Base-by-base conservation (phyloP, 2,113 vertebrate genomes). In the Trinectes maculatus region DNA sequence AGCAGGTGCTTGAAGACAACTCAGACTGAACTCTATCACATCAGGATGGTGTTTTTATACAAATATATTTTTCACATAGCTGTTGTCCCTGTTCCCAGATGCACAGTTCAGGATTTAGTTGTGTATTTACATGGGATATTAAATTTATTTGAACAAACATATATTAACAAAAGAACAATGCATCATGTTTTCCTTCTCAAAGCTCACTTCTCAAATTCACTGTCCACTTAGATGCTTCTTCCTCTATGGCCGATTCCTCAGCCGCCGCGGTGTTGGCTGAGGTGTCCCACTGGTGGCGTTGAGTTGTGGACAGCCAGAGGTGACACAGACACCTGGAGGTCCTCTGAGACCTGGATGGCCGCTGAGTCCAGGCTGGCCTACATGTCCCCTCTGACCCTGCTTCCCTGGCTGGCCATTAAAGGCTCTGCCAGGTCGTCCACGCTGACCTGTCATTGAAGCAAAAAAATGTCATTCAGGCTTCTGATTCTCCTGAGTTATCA, bases 371-470 rank as follows among this genome's bases (percentile, higher is more conserved):
- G 79, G 82, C 9, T 58, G 84, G 7, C 93, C 93, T 10, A 44
- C 69, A 3, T 92, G 89, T 11, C 94, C 94, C 55, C 89, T 84
- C 52, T 91, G 88, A 10, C 93, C 94, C 52, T 80, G 87, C 25
- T 78, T 83, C 44, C 93, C 93, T 24, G 93, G 91, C 57, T 87
- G 87, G 3, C 94, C 93, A 12, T 93, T 85, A 42, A 93, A 92
- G 4, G 65, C 87, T 72, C 84, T 87, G 39, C 92, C 93, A 25
- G 65, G 46, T 59, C 84, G 88, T 54, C 94, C 94, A 52, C 79
- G 87, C 62, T 92, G 88, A 84, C 93, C 93, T 95, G 77, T 44
- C 34, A 71, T 29, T 3, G 22, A 75, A 13, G 19, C 33, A 59
- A 48, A 78, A 62, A 66, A 48, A 8, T 28, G 46, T 62, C 33